Percentiles rank a stretch among this genome's conserved stretches.
phyloP scores from a whole-genome alignment of 2,797 vertebrate genomes.

The Podarcis siculus region DNA sequence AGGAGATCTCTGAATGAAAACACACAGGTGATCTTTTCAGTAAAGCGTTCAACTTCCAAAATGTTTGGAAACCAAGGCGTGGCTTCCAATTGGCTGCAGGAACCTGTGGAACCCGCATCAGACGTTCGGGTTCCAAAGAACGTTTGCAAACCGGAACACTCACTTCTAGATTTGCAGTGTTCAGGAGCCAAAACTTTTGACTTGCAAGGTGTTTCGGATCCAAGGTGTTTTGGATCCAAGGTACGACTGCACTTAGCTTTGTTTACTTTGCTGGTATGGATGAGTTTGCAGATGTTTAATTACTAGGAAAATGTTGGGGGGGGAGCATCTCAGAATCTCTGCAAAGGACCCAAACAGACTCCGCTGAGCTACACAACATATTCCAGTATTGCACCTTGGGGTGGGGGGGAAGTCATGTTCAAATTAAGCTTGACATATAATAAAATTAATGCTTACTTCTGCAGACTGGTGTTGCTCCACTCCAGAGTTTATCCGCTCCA shows the following conservation, averaged over 20 bases:
- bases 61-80: no score
- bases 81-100: no score
- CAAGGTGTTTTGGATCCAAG: no score
- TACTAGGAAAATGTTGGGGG: background rate
- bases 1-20: slow-evolving; percentile 62
- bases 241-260: background rate
- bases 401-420: slow-evolving; percentile 7
- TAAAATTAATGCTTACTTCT: slow-evolving; percentile 80
- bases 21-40: background rate
- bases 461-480: slow-evolving; percentile 84
- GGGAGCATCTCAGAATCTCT: background rate
- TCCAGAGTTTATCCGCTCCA: slow-evolving; percentile 88
- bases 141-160: no score
- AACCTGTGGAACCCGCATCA: no score
- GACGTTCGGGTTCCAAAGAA: no score
- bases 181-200: no score
- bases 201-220: no score
- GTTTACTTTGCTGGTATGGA: background rate
- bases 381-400: slow-evolving; percentile 7
- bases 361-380: background rate
- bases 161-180: no score
- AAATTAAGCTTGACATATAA: slow-evolving; percentile 5
- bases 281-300: background rate
- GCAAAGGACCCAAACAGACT: background rate
- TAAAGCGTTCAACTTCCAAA: no score